Conservation (phyloP, 2,113 vertebrate genomes). For the Hoplias malabaricus region DNA sequence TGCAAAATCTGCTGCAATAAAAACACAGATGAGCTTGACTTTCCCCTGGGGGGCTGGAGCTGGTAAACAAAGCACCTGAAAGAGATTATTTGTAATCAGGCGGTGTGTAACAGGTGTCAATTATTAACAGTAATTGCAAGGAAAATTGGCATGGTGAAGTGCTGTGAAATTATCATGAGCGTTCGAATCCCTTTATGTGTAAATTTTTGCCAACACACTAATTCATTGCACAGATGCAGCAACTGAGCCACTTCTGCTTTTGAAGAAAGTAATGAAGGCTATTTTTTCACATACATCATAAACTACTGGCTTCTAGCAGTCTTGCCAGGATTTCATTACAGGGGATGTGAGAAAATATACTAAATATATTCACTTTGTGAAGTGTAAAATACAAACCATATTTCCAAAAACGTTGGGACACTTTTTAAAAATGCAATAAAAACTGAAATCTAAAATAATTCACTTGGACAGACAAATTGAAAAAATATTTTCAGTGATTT, state of each 20-base stretch:
- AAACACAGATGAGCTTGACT: background rate
- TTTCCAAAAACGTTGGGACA: too few species aligned
- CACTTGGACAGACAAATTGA: too few species aligned
- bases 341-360: too few species aligned
- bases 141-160: constrained; percentile 28
- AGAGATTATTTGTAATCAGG: constrained; percentile 32
- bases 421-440: too few species aligned
- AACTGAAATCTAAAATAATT: too few species aligned
- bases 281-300: background rate
- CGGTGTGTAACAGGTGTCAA: constrained; percentile 26
- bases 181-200: constrained; percentile 11
- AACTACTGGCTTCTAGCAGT: too few species aligned
- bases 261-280: background rate
- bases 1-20: background rate
- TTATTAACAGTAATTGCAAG: constrained; percentile 28
- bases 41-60: background rate
- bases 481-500: too few species aligned
- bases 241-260: background rate
- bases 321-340: too few species aligned
- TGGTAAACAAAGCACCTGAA: constrained; percentile 27
- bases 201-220: constrained; percentile 15
- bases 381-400: too few species aligned
- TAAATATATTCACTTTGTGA: too few species aligned
- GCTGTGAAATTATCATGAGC: constrained; percentile 23
- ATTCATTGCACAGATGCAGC: constrained; percentile 15